These are phyloP conservation scores for Pachydiplax longipennis DNA, from an alignment of 2,888 invertebrate genomes.

Conservation along the genomic window DNA sequence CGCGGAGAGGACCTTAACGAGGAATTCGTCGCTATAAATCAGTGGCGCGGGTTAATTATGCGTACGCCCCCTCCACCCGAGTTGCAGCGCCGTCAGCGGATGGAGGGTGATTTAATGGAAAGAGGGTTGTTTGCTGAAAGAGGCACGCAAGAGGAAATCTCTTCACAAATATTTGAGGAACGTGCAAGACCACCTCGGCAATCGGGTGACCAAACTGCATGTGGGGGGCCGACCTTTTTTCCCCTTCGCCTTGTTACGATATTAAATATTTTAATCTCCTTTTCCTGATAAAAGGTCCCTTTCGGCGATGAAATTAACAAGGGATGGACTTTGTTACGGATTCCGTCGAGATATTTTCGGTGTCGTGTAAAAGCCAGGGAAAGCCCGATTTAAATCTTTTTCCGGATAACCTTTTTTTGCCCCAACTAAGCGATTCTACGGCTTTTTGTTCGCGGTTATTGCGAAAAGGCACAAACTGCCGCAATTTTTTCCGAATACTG, in stretches of 20 bases:
- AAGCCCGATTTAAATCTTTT: background rate
- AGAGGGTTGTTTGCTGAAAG: background rate
- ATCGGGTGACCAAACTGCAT: too few relatives aligned
- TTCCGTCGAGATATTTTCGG: background rate
- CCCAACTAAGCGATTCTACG: background rate
- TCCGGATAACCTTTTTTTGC: background rate
- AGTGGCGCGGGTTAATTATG: constrained; percentile 34
- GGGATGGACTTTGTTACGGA: background rate
- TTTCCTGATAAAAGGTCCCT: background rate
- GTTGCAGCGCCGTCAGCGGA: background rate
- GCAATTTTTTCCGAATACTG: too few relatives aligned
- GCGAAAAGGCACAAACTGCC: too few relatives aligned
- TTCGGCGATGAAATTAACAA: background rate
- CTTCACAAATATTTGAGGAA: constrained; percentile 38
- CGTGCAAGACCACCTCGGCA: background rate
- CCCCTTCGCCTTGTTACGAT: too few relatives aligned
- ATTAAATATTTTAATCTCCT: background rate
- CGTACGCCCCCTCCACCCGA: background rate
- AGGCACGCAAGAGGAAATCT: background rate
- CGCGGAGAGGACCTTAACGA: constrained; percentile 38
- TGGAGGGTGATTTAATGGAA: constrained; percentile 13
- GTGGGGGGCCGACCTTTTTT: too few relatives aligned
- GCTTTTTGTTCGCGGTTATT: background rate
- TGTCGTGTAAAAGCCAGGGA: background rate
- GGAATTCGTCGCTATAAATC: constrained; percentile 35